These are phyloP conservation scores for Paelopatides confundens DNA, from an alignment of 53 echinoderm and acorn worm genomes.

Conservation along the genomic window DNA sequence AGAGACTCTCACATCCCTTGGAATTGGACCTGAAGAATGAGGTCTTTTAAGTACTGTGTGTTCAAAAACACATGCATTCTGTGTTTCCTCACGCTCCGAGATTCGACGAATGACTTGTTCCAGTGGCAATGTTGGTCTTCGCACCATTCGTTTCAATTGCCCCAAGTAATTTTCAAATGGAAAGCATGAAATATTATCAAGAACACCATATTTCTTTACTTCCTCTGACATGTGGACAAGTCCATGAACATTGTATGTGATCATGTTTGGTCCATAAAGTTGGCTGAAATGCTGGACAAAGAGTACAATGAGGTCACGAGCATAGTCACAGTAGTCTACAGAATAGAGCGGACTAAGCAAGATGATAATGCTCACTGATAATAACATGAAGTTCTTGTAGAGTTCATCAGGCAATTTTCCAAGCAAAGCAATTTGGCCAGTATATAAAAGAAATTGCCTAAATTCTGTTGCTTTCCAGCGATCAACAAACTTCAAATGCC, in stretches of 20 bases:
- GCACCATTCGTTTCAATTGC: slow-evolving; percentile 39
- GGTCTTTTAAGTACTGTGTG: neutral
- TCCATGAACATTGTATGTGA: slow-evolving; percentile 49
- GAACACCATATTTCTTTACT: slow-evolving; percentile 30
- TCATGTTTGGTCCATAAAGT: slow-evolving; percentile 32
- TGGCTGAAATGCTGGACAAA: slow-evolving; percentile 30
- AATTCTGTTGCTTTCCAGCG: slow-evolving; percentile 59
- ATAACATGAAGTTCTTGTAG: neutral
- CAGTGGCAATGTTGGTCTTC: slow-evolving; percentile 26
- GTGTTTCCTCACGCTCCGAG: neutral
- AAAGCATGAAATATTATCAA: slow-evolving; percentile 53
- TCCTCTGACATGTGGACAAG: slow-evolving; percentile 33
- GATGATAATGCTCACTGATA: slow-evolving; percentile 26
- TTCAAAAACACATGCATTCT: neutral
- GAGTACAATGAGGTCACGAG: slow-evolving; percentile 10
- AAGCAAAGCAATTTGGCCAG: slow-evolving; percentile 36
- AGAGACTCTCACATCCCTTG: neutral
- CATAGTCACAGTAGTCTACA: neutral
- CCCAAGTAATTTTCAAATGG: slow-evolving; percentile 45
- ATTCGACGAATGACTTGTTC: slow-evolving; percentile 25
- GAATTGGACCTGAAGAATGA: neutral
- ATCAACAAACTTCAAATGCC: slow-evolving; percentile 23
- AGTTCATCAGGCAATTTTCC: slow-evolving; percentile 14
- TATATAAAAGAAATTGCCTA: slow-evolving; percentile 37
- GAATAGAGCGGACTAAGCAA: slow-evolving; percentile 4